Conservation (phyloP, 2,113 vertebrate species). For the Todiramphus chloris region DNA sequence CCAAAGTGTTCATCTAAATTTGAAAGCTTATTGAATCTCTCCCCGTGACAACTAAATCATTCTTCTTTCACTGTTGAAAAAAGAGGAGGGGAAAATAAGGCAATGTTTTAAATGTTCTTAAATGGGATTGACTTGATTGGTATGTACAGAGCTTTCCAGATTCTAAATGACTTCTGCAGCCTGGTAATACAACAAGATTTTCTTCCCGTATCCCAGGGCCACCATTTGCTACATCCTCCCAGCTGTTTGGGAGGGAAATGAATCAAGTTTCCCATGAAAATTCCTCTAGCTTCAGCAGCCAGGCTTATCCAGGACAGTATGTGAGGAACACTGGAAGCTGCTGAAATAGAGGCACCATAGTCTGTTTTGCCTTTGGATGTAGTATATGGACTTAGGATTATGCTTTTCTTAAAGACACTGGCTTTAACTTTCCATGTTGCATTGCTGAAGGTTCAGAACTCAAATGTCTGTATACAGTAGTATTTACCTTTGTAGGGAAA, state of each 20-base stretch:
- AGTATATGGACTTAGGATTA: background rate
- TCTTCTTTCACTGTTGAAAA: background rate
- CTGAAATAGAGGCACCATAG: background rate
- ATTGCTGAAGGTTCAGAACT: background rate
- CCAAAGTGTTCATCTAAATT: background rate
- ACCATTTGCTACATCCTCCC: background rate
- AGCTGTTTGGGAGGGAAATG: background rate
- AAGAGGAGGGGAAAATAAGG: background rate
- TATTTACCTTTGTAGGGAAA: background rate
- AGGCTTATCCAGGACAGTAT: background rate
- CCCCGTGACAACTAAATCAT: background rate
- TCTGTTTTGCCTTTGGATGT: background rate
- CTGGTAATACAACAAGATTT: background rate
- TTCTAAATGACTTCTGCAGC: background rate
- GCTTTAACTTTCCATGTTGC: background rate
- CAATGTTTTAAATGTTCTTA: background rate
- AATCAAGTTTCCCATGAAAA: background rate
- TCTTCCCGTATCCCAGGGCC: background rate
- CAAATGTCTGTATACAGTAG: background rate
- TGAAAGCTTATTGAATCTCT: background rate
- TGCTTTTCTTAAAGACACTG: background rate
- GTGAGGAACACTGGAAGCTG: background rate
- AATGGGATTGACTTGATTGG: background rate
- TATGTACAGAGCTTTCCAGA: background rate
- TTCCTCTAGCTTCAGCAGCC: background rate